Base-by-base conservation (phyloP, 1,140 invertebrate species). In the Tribolium castaneum region DNA sequence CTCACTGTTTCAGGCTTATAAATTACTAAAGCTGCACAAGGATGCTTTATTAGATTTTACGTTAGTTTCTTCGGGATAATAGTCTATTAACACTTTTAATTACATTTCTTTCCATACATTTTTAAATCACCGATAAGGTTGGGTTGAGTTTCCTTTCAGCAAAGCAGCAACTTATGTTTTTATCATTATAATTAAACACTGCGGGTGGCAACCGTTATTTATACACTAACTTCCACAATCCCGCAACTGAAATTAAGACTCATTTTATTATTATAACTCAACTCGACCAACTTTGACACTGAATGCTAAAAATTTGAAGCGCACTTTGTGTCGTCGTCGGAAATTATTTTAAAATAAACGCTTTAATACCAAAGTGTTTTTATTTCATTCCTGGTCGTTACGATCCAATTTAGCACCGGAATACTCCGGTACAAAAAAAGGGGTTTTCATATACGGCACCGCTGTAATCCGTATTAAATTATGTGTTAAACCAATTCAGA, bases 401-500 rank as follows among this genome's bases (percentile, higher is more conserved):
- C 59, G 59, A 66, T 66, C 59, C 59, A 66, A 66, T 66, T 66
- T 66, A 66, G 30, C 59, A 66, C 59, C 59, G 59, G 59, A 66
- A 66, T 66, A 66, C 59, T 66, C 59, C 59, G 30, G 59, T 66
- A 66, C 59, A 66, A 66, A 66, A 66, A 66, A 45, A 9, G 19
- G 6, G 30, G 19, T 30, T 52, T 52, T 73, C 52, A 73, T 52
- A 73, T 54, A 73, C 45, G 52, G 71, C 71, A 73, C 25, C 49
- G 70, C 71, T 59, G 70, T 72, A 77, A 77, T 77, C 66, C 76
- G 22, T 49, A 77, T 77, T 77, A 70, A 77, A 77, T 77, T 77
- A 77, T 72, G 51, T 77, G 70, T 77, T 77, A 72, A 77, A 77
- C 70, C 76, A 77, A 77, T 77, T 77, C 70, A 52, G 70, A 72